These are phyloP conservation scores for Drosophila phalerata DNA, from an alignment of 2,888 invertebrate genomes.

Conservation along the genomic window DNA sequence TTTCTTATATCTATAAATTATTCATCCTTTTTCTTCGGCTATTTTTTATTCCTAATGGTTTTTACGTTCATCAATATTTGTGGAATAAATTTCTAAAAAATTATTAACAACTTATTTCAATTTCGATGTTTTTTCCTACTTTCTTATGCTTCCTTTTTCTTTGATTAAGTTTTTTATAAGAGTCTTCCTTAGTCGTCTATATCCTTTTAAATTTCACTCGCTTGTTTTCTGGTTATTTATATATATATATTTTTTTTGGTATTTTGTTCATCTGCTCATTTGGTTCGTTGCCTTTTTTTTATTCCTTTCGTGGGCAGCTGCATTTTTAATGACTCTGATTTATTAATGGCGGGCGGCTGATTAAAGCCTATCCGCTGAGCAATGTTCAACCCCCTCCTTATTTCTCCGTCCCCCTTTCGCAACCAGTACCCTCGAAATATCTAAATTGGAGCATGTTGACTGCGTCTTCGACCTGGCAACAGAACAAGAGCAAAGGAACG, in stretches of 20 bases:
- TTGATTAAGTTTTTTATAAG: slow-evolving; percentile 1
- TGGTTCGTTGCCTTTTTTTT: slow-evolving; percentile 58
- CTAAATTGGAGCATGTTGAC: slow-evolving; percentile 72
- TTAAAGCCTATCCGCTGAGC: slow-evolving; percentile 77
- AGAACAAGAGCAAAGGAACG: slow-evolving; percentile 29
- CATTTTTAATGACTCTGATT: slow-evolving; percentile 85
- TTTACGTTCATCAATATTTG: too few relatives aligned
- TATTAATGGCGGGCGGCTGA: slow-evolving; percentile 84
- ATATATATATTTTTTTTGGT: neutral
- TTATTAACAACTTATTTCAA: too few relatives aligned
- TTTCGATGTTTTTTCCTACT: neutral
- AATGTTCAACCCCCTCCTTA: slow-evolving; percentile 7
- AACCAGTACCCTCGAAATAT: slow-evolving; percentile 46
- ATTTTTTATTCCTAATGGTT: too few relatives aligned
- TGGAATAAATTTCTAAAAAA: too few relatives aligned
- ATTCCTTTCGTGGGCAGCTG: slow-evolving; percentile 68
- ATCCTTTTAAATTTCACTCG: neutral
- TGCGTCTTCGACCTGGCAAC: slow-evolving; percentile 68
- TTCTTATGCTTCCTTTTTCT: too few relatives aligned
- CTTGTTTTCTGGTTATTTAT: slow-evolving; percentile 15
- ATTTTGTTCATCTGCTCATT: slow-evolving; percentile 40
- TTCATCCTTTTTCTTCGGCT: too few relatives aligned
- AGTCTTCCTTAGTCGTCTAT: slow-evolving; percentile 21
- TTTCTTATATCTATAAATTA: too few relatives aligned
- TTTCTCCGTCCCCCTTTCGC: neutral